Conservation (phyloP, 2,888 invertebrate species). For the Zele albiditarsus region DNA sequence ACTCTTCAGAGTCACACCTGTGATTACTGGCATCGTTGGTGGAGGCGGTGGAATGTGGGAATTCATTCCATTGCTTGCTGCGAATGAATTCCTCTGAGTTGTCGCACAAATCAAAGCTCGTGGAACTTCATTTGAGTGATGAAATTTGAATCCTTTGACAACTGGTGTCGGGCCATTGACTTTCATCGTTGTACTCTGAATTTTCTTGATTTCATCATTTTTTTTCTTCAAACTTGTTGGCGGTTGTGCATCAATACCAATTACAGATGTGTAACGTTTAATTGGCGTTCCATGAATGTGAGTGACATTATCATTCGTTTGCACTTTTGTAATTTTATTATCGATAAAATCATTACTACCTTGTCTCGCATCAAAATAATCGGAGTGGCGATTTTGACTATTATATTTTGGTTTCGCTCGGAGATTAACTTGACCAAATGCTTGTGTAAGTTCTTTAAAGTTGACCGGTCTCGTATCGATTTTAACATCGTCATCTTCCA, state of each 20-base stretch:
- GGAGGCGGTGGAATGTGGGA: conserved; percentile 56
- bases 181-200: conserved; percentile 33
- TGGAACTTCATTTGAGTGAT: conserved; percentile 38
- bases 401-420: conserved; percentile 50
- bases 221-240: conserved; percentile 40
- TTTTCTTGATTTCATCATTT: conserved; percentile 15
- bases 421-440: conserved; percentile 62
- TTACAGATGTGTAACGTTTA: conserved; percentile 61
- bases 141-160: conserved; percentile 60
- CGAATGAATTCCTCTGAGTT: background rate
- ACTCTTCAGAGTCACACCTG: conserved; percentile 68
- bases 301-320: conserved; percentile 25
- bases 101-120: conserved; percentile 19
- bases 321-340: conserved; percentile 31
- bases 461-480: conserved; percentile 61
- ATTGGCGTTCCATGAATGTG: conserved; percentile 34
- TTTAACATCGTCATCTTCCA: conserved; percentile 48
- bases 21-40: conserved; percentile 68
- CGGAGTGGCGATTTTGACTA: conserved; percentile 54
- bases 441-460: conserved; percentile 63
- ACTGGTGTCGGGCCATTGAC: conserved; percentile 54
- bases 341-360: conserved; percentile 31
- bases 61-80: conserved; percentile 31
- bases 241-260: conserved; percentile 56
- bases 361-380: conserved; percentile 49